Evolutionary conservation across 1,140 invertebrate genomes (phyloP), one percentile per base, ranked within the genome.

Genomic region (Coenobita brevimanus): DNA sequence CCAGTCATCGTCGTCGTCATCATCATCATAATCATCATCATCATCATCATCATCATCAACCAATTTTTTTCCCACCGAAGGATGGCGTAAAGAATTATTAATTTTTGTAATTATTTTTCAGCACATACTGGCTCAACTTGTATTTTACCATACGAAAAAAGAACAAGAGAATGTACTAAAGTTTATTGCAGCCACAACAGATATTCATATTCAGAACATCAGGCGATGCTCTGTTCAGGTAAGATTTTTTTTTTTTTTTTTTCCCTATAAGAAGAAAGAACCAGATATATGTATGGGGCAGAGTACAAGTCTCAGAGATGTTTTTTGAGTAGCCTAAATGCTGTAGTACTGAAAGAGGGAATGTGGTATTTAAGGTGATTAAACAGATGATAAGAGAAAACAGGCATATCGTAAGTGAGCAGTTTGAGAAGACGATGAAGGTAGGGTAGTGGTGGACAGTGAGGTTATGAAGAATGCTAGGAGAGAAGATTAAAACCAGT

Each of bases 221-320:
- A 85, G 89, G 33, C 75, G 78, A 24, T 89, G 89, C 38, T 89
- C 89, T n/a, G 89, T 89, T 3, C 89, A 89, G 78, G 89, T 89
- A 50, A 38, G 79, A 41, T 0, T 87, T 13, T 36, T 54, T 13
- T 73, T 33, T 41, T 8, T 13, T 17, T n/a, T 8, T 24, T 27
- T 60, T 54, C n/a, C 15, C 71, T 43, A 50, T 78, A 8, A 46
- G 6, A 8, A 6, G 30, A 6, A 17, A n/a, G 43, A 43, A 17
- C 15, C 17, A 43, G 2, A 10, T 2, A 43, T 24, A 46, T 38
- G 41, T 13, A 46, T 24, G 10, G 43, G 6, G 6, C 0, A 78
- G 21, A 81, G 21, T 54, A 54, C 21, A 54, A 21, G 21, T 54
- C 17, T 71, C 30, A 33, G 0, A 30, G 30, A 71, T n/a, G n/a